phyloP scores from a whole-genome alignment of 2,113 vertebrate genomes.

The Rhegmatorhina hoffmannsi region DNA sequence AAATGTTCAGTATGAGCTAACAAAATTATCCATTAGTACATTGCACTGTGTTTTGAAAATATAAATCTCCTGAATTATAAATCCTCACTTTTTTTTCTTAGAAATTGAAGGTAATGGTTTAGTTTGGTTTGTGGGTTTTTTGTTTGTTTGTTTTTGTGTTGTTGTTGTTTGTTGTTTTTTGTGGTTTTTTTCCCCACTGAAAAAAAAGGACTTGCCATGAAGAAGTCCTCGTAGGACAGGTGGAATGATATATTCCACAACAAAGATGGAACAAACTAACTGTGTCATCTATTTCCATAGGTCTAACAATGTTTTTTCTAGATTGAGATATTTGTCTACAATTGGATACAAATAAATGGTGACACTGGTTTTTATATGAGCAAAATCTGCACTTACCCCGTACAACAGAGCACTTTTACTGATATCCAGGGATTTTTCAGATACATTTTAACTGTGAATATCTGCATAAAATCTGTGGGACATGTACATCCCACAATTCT shows the following conservation, averaged over 20 bases:
- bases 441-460: neutral
- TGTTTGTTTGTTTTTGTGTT: no score
- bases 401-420: fast-evolving
- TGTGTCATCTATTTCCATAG: neutral
- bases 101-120: neutral
- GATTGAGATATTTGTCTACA: neutral
- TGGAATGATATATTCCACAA: neutral
- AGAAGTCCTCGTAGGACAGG: neutral
- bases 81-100: neutral
- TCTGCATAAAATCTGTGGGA: neutral
- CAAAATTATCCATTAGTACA: neutral
- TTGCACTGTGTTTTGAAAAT: neutral
- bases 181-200: neutral
- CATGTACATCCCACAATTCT: neutral
- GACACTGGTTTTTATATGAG: neutral
- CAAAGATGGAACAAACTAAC: neutral
- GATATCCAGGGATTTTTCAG: neutral
- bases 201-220: neutral
- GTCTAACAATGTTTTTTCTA: neutral
- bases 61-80: neutral
- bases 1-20: neutral
- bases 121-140: no score
- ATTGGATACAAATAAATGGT: neutral
- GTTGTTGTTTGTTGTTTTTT: no score
- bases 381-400: neutral